These are phyloP conservation scores for Zaprionus obscuricornis DNA, from an alignment of 2,888 invertebrate genomes.

Conservation along the genomic window DNA sequence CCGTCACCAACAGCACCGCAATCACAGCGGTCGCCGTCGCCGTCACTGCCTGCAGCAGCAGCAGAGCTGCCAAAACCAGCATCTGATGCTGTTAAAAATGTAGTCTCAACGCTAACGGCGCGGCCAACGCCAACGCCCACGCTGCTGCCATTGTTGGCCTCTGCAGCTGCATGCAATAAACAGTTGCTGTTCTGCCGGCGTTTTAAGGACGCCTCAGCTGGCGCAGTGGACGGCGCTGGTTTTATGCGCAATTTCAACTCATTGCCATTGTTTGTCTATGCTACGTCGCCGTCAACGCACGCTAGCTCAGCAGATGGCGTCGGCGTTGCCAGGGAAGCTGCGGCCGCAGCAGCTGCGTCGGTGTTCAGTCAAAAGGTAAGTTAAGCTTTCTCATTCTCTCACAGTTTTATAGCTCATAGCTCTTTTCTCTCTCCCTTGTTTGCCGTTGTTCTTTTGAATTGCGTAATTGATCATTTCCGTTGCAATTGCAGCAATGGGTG, in stretches of 20 bases:
- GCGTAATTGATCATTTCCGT: conserved; percentile 70
- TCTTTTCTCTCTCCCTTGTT: conserved; percentile 1
- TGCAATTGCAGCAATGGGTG: conserved; percentile 31
- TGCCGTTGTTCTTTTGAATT: conserved; percentile 56
- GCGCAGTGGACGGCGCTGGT: conserved; percentile 42
- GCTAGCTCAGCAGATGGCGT: conserved; percentile 80
- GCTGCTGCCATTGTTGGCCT: conserved; percentile 56
- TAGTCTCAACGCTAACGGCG: conserved; percentile 2
- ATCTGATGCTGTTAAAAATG: too few species aligned
- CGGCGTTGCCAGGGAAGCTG: conserved; percentile 76
- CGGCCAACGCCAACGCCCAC: conserved; percentile 48
- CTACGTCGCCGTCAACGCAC: conserved; percentile 79
- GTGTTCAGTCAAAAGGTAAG: conserved; percentile 66
- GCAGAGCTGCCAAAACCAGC: conserved; percentile 17
- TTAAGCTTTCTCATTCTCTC: conserved; percentile 9
- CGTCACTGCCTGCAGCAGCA: conserved; percentile 28
- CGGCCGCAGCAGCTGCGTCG: conserved; percentile 59
- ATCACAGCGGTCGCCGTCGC: conserved; percentile 8
- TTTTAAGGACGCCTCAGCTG: conserved; percentile 68
- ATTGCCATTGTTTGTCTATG: conserved; percentile 79
- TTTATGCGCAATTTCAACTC: conserved; percentile 79
- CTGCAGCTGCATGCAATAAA: conserved; percentile 64
- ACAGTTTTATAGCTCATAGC: too few species aligned
- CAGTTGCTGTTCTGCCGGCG: conserved; percentile 79
- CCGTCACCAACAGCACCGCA: conserved; percentile 8